Base-by-base conservation (phyloP, 2,113 vertebrate genomes). In the Sigmodon hispidus region DNA sequence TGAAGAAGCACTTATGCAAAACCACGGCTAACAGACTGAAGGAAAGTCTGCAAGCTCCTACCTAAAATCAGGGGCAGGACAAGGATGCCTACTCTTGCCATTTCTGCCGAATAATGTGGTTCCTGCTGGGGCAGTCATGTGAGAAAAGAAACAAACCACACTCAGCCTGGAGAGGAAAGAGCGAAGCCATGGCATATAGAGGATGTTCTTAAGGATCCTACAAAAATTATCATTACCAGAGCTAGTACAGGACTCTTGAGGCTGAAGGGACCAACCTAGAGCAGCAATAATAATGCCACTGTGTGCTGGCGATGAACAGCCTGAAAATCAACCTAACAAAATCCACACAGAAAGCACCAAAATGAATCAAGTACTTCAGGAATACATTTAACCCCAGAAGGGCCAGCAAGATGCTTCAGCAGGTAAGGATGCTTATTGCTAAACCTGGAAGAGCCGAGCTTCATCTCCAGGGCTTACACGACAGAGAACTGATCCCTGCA, bases 361-460 rank as follows among this genome's bases (percentile, higher is more conserved):
- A 40, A 40, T 3, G 55, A 80, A 29, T 63, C 67, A 88, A 70
- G 86, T 83, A 61, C 36, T 65, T 93, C 34, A 83, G 59, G 59
- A 55, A 94, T 63, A 88, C 52, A 55, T 70, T 63, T 87, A 91
- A 90, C 22, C 17, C 34, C 80, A 85, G 36, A 95, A 75, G 26
- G 43, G 43, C 24, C 43, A 48, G 24, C 36, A 45, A 48, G 73
- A 75, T 16, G 22, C 40, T 24, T 29, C 73, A 75, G 43, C 73
- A 75, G 43, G 43, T 75, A 48, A 75, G 40, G 43, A 7, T 75
- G 43, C 2, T 29, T 26, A 24, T 36, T 48, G 24, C 73, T 15
- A 48, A 40, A 40, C 69, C 40, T 40, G 69, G 69, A 75, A 43
- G 72, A 75, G 24, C 22, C 5, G 40, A 26, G 43, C 72, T 40